These are phyloP conservation scores for Quadriops clusia DNA, from an alignment of 2,888 invertebrate species.

Conservation along the genomic window DNA sequence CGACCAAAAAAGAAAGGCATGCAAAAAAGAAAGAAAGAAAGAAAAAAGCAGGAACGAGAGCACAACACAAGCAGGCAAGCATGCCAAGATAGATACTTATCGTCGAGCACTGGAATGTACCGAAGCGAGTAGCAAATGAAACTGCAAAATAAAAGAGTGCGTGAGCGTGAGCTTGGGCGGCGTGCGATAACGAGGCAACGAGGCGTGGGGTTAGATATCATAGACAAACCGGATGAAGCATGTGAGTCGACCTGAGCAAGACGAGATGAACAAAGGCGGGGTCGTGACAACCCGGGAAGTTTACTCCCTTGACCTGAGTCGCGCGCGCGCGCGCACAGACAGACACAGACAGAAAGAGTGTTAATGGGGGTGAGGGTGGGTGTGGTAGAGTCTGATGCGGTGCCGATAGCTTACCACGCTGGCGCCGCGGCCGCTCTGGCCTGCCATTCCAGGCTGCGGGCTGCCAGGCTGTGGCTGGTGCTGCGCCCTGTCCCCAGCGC, in stretches of 20 bases:
- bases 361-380: too few relatives aligned
- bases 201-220: too few relatives aligned
- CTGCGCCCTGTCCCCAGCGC: conserved; percentile 42
- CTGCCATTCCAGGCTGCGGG: conserved; percentile 58
- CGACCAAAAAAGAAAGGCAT: background rate
- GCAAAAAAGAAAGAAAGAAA: background rate
- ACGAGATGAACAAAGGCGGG: conserved; percentile 91
- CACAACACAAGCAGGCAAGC: background rate
- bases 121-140: background rate
- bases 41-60: background rate
- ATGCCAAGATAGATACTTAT: too few relatives aligned
- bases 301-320: conserved; percentile 88
- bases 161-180: background rate
- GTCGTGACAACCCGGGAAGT: conserved; percentile 93
- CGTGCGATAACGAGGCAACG: conserved; percentile 1
- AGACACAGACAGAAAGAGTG: conserved; percentile 26
- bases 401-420: conserved; percentile 86
- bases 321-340: too few relatives aligned
- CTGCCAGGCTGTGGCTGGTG: conserved; percentile 47
- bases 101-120: too few relatives aligned
- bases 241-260: conserved; percentile 91
- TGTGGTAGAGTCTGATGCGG: too few relatives aligned
- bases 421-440: conserved; percentile 76
- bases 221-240: conserved; percentile 89
- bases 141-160: background rate